These are phyloP conservation scores for Pristionchus arcanus DNA, from an alignment of 2,888 invertebrate genomes.

Conservation along the genomic window DNA sequence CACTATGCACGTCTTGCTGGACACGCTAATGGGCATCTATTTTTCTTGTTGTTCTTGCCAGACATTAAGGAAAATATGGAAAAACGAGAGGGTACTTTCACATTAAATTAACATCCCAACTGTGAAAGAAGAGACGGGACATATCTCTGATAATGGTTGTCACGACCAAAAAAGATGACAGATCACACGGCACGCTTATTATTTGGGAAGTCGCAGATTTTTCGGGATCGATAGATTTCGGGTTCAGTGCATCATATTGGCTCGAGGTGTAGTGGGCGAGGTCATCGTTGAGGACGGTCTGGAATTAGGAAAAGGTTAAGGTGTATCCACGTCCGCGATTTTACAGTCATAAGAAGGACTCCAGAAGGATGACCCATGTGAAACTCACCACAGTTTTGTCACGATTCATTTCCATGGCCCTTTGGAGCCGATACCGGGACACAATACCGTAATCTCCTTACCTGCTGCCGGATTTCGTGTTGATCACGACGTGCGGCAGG, in stretches of 20 bases:
- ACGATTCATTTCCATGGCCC: background rate
- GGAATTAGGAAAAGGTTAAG: no score
- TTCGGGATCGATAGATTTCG: background rate
- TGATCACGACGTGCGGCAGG: slow-evolving; percentile 34
- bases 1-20: background rate
- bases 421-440: no score
- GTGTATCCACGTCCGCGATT: no score
- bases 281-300: slow-evolving; percentile 28
- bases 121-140: no score
- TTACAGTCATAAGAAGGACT: no score
- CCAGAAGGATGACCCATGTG: no score
- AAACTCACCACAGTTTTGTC: no score
- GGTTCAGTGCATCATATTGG: slow-evolving; percentile 27
- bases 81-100: no score
- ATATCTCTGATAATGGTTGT: background rate
- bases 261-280: background rate
- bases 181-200: slow-evolving; percentile 48
- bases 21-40: background rate
- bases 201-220: background rate
- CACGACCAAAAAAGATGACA: background rate
- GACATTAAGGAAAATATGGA: background rate
- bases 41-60: background rate
- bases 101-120: no score
- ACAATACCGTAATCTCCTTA: background rate
- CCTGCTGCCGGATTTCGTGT: slow-evolving; percentile 27